Percentiles rank a stretch among this genome's conserved stretches.
These are phyloP conservation scores for Otolemur crassicaudatus DNA, from an alignment of 2,797 vertebrate genomes.

Conservation along the genomic window DNA sequence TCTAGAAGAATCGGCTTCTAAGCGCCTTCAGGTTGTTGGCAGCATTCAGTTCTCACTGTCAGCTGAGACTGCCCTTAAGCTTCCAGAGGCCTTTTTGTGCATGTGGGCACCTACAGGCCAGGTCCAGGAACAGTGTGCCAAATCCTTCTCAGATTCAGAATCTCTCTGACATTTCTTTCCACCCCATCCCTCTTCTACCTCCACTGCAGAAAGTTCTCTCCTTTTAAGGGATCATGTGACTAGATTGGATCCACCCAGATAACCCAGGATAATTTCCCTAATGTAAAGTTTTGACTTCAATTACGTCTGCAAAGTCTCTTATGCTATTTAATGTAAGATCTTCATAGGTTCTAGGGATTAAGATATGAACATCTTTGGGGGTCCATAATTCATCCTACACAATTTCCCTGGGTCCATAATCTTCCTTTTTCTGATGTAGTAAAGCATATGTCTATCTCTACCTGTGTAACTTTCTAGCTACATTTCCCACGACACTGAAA, in stretches of 20 bases:
- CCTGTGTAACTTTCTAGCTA: background rate
- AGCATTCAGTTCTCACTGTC: background rate
- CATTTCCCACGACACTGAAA: background rate
- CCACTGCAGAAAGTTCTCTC: background rate
- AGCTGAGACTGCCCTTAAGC: background rate
- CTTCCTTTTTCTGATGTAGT: background rate
- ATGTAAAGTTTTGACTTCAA: constrained; percentile 20
- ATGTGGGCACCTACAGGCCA: rapidly evolving
- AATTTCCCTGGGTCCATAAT: background rate
- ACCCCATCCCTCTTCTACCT: background rate
- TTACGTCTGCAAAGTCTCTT: background rate
- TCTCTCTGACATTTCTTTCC: background rate
- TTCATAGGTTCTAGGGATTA: background rate
- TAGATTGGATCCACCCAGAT: background rate
- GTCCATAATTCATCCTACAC: background rate
- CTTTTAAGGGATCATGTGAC: background rate
- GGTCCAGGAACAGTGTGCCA: background rate
- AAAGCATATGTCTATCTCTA: background rate
- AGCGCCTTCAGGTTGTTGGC: background rate
- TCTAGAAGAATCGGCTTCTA: background rate
- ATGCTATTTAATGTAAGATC: background rate
- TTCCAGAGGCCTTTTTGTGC: background rate
- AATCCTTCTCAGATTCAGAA: background rate
- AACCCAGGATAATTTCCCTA: background rate
- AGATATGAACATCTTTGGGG: background rate